Evolutionary conservation across 1,140 invertebrate genomes (phyloP), one percentile per base, ranked within the genome.

Genomic region (Halotydeus destructor): DNA sequence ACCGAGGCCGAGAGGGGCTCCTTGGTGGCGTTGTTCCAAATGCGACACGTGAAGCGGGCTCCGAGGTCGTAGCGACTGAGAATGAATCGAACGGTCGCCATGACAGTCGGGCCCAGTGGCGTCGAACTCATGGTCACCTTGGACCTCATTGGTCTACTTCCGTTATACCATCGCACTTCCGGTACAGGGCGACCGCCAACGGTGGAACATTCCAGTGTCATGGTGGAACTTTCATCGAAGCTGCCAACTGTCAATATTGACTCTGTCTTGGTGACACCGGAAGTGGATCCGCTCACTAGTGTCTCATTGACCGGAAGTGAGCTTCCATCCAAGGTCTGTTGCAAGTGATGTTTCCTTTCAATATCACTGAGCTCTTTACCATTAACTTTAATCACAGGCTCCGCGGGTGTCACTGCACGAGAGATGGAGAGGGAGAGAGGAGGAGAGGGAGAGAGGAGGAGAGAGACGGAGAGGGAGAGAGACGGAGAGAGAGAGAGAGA

Each of bases 1-100:
- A 86, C 63, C 55, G 68, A 68, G 28, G 68, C 66, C 4, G 62
- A 51, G 37, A 78, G 67, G 12, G 74, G 70, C 23, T 36, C 38
- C 67, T 60, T 21, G 69, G 63, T 46, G 6, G 44, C 47, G 38
- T 49, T 49, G 28, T 46, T 54, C 27, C 47, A 39, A 9, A 54
- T 50, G n/a, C 43, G 27, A 60, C 83, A 88, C 52, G 74, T 73
- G 51, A 82, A 73, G 43, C 69, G 69, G n/a, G 75, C 69, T 1
- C 69, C 72, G 43, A 88, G 60, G 62, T 86, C 80, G 36, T 70
- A 73, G 26, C 81, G 68, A 18, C 74, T 48, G 3, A 53, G 38
- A 12, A 54, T 46, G 21, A 54, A 52, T 33, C 50, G 24, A 9
- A 44, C 43, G 4, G 49, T 53, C 5, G 52, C 45, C 3, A 47